Percentiles rank a stretch among this genome's conserved stretches.
Evolutionary conservation across 1,140 invertebrate genomes (phyloP).

Genomic region (Cheumatopsyche charites): DNA sequence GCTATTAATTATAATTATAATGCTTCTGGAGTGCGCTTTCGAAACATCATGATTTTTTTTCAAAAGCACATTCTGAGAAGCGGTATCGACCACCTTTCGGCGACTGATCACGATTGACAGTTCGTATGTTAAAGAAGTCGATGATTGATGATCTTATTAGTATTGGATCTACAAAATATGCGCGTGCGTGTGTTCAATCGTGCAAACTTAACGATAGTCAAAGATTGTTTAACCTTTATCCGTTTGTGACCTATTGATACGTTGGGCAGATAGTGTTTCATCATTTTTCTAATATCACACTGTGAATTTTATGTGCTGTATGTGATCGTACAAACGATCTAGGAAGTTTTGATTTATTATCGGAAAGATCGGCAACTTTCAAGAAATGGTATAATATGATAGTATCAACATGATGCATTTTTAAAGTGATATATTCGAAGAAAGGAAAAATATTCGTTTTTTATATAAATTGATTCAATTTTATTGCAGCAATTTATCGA

Average conservation of each 20-base stretch:
- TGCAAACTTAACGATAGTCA: slow-evolving; percentile 15
- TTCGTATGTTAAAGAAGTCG: slow-evolving; percentile 3
- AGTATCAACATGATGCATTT: no score
- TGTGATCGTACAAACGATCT: not conserved
- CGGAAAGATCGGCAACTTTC: no score
- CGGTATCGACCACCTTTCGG: not conserved
- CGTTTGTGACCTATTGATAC: slow-evolving; percentile 1
- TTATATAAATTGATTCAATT: no score
- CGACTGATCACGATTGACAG: not conserved
- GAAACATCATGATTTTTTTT: not conserved
- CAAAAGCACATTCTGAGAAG: not conserved
- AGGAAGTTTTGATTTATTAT: no score
- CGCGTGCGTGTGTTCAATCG: slow-evolving; percentile 12
- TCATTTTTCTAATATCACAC: no score
- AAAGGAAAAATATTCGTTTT: no score
- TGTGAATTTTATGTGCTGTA: not conserved
- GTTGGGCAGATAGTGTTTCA: not conserved
- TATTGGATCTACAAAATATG: slow-evolving; percentile 6
- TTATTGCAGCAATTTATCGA: no score
- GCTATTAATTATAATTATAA: slow-evolving; percentile 22
- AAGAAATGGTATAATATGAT: no score
- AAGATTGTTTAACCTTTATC: slow-evolving; percentile 18
- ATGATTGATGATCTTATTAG: slow-evolving; percentile 4
- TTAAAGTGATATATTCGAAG: no score
- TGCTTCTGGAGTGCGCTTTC: slow-evolving; percentile 17